phyloP scores from a whole-genome alignment of 2,888 invertebrate species.

The Lithophane leautieri region DNA sequence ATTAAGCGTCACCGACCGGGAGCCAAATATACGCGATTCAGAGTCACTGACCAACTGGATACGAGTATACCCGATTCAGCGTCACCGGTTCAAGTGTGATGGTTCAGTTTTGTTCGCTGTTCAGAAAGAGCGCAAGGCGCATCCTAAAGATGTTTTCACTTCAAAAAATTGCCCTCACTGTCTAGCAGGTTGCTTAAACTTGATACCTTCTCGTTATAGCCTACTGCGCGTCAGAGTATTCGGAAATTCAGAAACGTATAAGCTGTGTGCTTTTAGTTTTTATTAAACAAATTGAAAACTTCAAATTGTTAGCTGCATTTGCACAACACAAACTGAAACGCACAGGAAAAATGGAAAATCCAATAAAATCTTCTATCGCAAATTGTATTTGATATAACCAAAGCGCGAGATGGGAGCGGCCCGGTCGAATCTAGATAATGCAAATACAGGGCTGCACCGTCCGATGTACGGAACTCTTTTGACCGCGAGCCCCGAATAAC shows the following conservation, averaged over 20 bases:
- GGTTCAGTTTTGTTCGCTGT: too few species aligned
- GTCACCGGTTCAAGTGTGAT: too few species aligned
- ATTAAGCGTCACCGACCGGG: neutral
- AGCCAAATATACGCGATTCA: neutral
- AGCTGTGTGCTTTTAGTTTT: slow-evolving; percentile 36
- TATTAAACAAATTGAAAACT: slow-evolving; percentile 46
- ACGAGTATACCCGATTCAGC: too few species aligned
- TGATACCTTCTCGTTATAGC: neutral
- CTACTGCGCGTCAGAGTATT: neutral
- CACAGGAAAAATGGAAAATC: slow-evolving; percentile 67
- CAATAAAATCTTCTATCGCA: slow-evolving; percentile 82
- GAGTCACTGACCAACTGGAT: too few species aligned
- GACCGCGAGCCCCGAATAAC: slow-evolving; percentile 73
- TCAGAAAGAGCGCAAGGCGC: too few species aligned
- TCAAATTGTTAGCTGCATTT: slow-evolving; percentile 54
- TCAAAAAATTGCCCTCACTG: too few species aligned
- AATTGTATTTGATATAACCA: slow-evolving; percentile 87
- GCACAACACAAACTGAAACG: slow-evolving; percentile 52
- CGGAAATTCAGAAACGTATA: slow-evolving; percentile 5
- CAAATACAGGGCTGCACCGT: slow-evolving; percentile 77
- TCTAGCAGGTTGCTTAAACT: too few species aligned
- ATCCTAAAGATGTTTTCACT: too few species aligned
- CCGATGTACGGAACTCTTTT: slow-evolving; percentile 76
- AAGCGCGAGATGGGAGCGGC: slow-evolving; percentile 84
- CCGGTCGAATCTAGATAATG: slow-evolving; percentile 85